Base-by-base conservation (phyloP, 2,797 vertebrate species). In the Crypturellus tataupa region DNA sequence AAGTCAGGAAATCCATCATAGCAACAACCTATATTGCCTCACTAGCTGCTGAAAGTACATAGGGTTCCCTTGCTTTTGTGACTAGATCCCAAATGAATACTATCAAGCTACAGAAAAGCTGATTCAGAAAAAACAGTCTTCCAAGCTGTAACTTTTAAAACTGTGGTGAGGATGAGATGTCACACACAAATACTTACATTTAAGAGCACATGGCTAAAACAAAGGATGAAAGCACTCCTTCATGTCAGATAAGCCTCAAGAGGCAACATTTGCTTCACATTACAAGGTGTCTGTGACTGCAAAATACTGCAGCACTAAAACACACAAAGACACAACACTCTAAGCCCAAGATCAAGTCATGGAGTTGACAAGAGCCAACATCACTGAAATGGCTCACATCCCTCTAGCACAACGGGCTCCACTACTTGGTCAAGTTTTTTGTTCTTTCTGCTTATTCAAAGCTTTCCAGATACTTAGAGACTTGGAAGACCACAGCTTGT, bases 241-340 rank as follows among this genome's bases (percentile, higher is more conserved):
- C 46, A 40, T 7, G 11, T 59, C 44, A 63, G 59, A 39, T 21
- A 19, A 51, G 29, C 33, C 35, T 51, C 35, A 21, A 51, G 46
- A 24, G 8, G 29, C 59, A 49, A 20, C 12, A 7, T 40, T 40
- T n/a, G 29, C 46, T 77, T 37, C 39, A 16, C 44, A 51, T 51
- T 63, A 51, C 5, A 25, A 20, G 33, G 35, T 63, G 35, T 12
- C 46, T 5, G 21, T 27, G 16, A 51, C 46, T n/a, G 46, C 35
- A 77, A n/a, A 6, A 31, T 39, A 62, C 12, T 53, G 75, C 71
- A 76, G 82, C 40, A 24, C 60, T 62, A 18, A 58, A 44, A n/a
- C 51, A 35, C 56, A 64, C 0, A 0, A 39, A n/a, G 56, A 35
- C 56, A 64, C 0, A 0, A 14, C 15, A 11, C 9, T 7, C 65